phyloP scores from a whole-genome alignment of 1,140 invertebrate genomes.

The Sinella curviseta region DNA sequence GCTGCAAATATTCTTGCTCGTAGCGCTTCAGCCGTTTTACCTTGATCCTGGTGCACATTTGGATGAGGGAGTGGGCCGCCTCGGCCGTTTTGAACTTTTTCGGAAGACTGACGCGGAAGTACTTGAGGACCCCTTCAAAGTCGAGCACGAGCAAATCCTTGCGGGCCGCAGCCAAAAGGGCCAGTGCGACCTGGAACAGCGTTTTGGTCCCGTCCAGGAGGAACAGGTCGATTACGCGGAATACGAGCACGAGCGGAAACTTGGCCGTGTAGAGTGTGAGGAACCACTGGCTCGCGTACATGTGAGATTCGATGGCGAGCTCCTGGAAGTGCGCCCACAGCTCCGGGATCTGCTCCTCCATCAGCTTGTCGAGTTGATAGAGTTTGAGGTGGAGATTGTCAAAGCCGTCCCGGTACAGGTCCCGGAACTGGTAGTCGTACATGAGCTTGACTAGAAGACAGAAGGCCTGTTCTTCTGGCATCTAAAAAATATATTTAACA shows the following conservation, averaged over 20 bases:
- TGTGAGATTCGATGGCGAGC: conserved; percentile 92
- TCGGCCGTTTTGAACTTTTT: conserved; percentile 93
- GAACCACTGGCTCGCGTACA: conserved; percentile 99
- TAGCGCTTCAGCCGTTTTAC: conserved; percentile 89
- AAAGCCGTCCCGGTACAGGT: conserved; percentile 95
- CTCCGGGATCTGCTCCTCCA: conserved; percentile 92
- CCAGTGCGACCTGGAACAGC: conserved; percentile 92
- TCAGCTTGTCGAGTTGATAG: conserved; percentile 92
- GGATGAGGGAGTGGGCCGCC: conserved; percentile 82
- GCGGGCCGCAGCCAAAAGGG: conserved; percentile 83
- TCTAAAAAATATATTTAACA: conserved; percentile 71
- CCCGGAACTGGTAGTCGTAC: conserved; percentile 89
- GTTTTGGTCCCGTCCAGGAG: conserved; percentile 90
- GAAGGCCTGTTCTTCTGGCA: conserved; percentile 99
- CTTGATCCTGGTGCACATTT: conserved; percentile 84
- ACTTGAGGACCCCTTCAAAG: conserved; percentile 91
- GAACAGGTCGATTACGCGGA: conserved; percentile 95
- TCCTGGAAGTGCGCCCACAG: conserved; percentile 87
- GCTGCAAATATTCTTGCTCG: conserved; percentile 83
- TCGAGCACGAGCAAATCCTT: conserved; percentile 92
- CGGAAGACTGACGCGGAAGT: conserved; percentile 92
- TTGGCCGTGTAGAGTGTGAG: conserved; percentile 94
- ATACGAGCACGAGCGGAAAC: conserved; percentile 96
- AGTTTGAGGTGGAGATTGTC: conserved; percentile 91
- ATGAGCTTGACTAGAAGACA: conserved; percentile 94